Conservation (phyloP, 2,113 vertebrate genomes). For the Austrofundulus limnaeus region DNA sequence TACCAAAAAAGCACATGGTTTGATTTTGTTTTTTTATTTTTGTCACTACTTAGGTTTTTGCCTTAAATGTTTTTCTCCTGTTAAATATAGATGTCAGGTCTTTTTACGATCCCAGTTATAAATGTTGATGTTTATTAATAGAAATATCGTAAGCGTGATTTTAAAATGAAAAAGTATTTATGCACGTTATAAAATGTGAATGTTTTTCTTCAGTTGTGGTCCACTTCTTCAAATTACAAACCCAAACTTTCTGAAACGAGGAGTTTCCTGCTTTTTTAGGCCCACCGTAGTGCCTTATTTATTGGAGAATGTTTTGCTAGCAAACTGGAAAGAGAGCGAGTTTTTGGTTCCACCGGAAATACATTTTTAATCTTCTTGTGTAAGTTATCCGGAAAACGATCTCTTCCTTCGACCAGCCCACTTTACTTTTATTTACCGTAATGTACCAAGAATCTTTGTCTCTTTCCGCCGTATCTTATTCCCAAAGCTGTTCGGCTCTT, state of each 20-base stretch:
- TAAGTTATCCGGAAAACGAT: conserved; percentile 15
- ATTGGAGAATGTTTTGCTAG: conserved; percentile 59
- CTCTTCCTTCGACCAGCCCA: conserved; percentile 17
- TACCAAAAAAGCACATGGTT: conserved; percentile 35
- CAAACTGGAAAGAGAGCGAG: conserved; percentile 60
- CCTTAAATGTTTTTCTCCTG: conserved; percentile 20
- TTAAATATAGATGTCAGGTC: conserved; percentile 34
- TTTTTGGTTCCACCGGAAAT: conserved; percentile 38
- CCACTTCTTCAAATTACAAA: conserved; percentile 47
- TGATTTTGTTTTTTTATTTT: conserved; percentile 18
- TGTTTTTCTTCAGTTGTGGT: conserved; percentile 40
- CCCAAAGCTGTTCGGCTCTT: conserved; percentile 66
- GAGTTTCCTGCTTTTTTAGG: conserved; percentile 35
- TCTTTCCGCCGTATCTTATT: conserved; percentile 58
- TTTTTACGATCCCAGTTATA: conserved; percentile 53
- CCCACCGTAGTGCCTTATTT: conserved; percentile 69
- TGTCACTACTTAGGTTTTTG: conserved; percentile 44
- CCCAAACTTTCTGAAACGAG: conserved; percentile 8
- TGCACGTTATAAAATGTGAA: conserved; percentile 73
- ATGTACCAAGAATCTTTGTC: conserved; percentile 48
- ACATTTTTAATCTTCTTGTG: conserved; percentile 17
- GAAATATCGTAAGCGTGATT: conserved; percentile 70
- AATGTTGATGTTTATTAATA: conserved; percentile 60
- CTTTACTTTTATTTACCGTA: conserved; percentile 24
- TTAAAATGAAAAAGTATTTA: conserved; percentile 72